Evolutionary conservation across 1,140 invertebrate species (phyloP), one percentile per base, ranked within the genome.

Genomic region (Lordiphosa collinella): DNA sequence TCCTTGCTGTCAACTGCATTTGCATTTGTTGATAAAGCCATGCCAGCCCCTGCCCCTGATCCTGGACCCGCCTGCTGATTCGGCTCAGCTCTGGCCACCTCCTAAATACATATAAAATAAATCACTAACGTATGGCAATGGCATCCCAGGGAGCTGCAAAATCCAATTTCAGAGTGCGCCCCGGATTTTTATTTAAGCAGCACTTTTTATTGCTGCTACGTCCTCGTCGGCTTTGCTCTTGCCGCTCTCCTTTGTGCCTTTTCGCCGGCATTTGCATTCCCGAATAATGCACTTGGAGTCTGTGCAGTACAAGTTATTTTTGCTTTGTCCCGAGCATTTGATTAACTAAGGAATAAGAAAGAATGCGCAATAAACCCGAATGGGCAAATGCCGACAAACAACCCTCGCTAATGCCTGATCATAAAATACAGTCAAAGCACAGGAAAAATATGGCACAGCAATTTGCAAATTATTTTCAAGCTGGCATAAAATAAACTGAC

Each of bases 391-490:
- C 54, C 10, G 10, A n/a, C 32, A 34, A 62, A 36, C 60, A 63
- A 68, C 61, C 78, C 75, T 64, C 58, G 57, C 58, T 80, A 71
- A 80, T 80, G 76, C 36, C 64, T 37, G 51, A 63, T 71, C 71
- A 71, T 80, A 82, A 80, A 82, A 66, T 57, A 67, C 76, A 76
- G 61, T 12, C 58, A 56, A 37, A 14, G 38, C 12, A 46, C 32
- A 46, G 13, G 13, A 59, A 58, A 84, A 68, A 85, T 70, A 79
- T 79, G 69, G 60, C 69, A 79, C 41, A 73, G 73, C 74, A 85
- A 85, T 84, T 84, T 78, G 69, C 79, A 84, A 84, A 85, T 85
- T 85, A 85, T 85, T 85, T 85, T 74, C 79, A 63, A 78, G 72
- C 76, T 68, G 58, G 58, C 76, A 84, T 84, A 84, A 82, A 82